Evolutionary conservation across 2,797 vertebrate species (phyloP).

Genomic region (Chelon auratus): DNA sequence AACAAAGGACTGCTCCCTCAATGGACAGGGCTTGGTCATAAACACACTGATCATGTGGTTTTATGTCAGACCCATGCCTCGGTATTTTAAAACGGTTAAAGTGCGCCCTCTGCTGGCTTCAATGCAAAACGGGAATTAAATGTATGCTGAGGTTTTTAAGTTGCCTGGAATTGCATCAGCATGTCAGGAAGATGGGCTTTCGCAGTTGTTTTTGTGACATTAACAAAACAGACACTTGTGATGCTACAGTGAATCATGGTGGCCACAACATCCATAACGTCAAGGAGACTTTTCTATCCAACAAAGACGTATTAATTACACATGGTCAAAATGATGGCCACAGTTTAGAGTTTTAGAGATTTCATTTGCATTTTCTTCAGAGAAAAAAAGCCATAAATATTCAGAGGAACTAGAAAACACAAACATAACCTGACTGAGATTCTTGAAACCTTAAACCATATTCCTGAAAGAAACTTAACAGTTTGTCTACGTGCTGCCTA

Average conservation of each 20-base stretch:
- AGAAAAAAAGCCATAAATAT: no score
- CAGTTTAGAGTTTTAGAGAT: no score
- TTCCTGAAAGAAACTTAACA: no score
- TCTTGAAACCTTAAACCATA: no score
- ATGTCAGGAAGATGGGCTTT: not conserved
- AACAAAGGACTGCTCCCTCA: constrained; percentile 65
- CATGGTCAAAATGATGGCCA: no score
- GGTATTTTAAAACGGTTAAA: not conserved
- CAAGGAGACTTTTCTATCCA: no score
- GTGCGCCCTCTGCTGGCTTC: constrained; percentile 72
- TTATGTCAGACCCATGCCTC: constrained; percentile 5
- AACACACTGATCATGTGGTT: constrained; percentile 66
- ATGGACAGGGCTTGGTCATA: constrained; percentile 47
- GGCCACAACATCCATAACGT: not conserved
- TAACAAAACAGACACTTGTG: not conserved
- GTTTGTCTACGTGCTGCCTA: no score
- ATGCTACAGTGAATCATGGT: not conserved
- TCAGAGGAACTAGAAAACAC: no score
- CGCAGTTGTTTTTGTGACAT: not conserved
- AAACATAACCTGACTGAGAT: no score
- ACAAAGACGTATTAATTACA: no score
- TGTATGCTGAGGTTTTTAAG: not conserved
- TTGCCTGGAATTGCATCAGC: constrained; percentile 43
- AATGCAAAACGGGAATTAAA: not conserved
- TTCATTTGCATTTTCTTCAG: no score